Conservation (phyloP, 2,797 vertebrate species). For the Darevskia mixta region DNA sequence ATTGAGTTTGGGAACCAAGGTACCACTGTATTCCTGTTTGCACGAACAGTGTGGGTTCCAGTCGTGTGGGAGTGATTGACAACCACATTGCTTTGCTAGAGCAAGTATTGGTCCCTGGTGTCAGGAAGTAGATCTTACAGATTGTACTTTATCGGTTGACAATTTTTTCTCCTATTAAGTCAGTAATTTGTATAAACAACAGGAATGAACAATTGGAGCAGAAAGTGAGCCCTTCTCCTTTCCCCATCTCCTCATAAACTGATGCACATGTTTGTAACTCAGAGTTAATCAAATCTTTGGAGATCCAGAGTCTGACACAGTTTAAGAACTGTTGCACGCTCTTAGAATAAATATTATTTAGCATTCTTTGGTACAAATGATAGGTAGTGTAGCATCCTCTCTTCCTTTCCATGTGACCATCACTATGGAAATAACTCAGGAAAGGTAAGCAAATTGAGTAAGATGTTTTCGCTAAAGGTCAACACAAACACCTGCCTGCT, state of each 20-base stretch:
- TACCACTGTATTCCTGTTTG: no score
- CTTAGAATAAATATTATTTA: neutral
- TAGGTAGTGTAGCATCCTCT: neutral
- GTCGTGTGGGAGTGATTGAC: neutral
- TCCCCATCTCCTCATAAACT: neutral
- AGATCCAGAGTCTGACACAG: neutral
- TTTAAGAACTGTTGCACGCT: neutral
- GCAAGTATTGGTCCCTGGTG: neutral
- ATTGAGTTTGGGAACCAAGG: no score
- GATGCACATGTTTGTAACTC: neutral
- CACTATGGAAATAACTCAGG: conserved; percentile 9
- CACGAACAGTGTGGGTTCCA: neutral
- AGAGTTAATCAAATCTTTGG: neutral
- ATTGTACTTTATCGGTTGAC: neutral
- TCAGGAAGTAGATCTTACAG: neutral
- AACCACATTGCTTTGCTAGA: neutral
- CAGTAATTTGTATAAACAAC: neutral
- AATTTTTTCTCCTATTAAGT: no score
- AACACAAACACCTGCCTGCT: neutral
- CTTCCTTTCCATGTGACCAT: neutral
- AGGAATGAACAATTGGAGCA: neutral
- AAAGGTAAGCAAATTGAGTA: neutral
- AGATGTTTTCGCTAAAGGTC: conserved; percentile 4
- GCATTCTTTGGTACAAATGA: neutral
- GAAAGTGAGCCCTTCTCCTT: neutral